These are phyloP conservation scores for Seriola quinqueradiata DNA, from an alignment of 2,113 vertebrate genomes.

Conservation along the genomic window DNA sequence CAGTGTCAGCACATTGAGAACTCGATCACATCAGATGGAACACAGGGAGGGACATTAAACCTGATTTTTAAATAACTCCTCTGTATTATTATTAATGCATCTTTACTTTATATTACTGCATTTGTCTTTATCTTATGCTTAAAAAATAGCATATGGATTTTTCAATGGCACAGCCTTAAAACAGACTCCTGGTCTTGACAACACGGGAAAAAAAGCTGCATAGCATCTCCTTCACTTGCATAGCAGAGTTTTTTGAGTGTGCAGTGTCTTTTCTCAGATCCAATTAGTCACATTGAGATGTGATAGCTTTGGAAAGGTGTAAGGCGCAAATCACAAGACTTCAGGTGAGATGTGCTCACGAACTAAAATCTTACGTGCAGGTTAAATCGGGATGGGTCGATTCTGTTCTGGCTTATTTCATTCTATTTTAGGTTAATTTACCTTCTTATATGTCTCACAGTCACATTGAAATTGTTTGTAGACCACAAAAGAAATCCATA, in stretches of 20 bases:
- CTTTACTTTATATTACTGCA: neutral
- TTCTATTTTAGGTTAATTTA: neutral
- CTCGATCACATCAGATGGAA: slow-evolving; percentile 1
- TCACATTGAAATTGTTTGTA: slow-evolving; percentile 12
- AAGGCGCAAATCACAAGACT: slow-evolving; percentile 37
- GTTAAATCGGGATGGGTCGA: neutral
- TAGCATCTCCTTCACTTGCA: slow-evolving; percentile 26
- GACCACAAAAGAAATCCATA: slow-evolving; percentile 39
- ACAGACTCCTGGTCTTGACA: neutral
- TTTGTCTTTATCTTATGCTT: slow-evolving; percentile 7
- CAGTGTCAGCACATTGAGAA: slow-evolving; percentile 13
- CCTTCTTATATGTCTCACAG: neutral
- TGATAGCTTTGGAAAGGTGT: slow-evolving; percentile 52
- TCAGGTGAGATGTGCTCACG: slow-evolving; percentile 36
- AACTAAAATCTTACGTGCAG: slow-evolving; percentile 19
- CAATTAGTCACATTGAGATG: slow-evolving; percentile 50
- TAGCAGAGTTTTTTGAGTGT: slow-evolving; percentile 21
- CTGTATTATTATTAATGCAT: neutral
- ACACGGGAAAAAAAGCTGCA: neutral
- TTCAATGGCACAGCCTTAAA: neutral
- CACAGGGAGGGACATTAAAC: slow-evolving; percentile 3
- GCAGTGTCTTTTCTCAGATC: slow-evolving; percentile 34
- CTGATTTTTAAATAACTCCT: slow-evolving; percentile 7
- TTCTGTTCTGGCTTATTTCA: slow-evolving; percentile 10
- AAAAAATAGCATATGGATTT: slow-evolving; percentile 1